These are phyloP conservation scores for Pyrrhura leucotis DNA, from an alignment of 2,797 vertebrate genomes.

Conservation along the genomic window DNA sequence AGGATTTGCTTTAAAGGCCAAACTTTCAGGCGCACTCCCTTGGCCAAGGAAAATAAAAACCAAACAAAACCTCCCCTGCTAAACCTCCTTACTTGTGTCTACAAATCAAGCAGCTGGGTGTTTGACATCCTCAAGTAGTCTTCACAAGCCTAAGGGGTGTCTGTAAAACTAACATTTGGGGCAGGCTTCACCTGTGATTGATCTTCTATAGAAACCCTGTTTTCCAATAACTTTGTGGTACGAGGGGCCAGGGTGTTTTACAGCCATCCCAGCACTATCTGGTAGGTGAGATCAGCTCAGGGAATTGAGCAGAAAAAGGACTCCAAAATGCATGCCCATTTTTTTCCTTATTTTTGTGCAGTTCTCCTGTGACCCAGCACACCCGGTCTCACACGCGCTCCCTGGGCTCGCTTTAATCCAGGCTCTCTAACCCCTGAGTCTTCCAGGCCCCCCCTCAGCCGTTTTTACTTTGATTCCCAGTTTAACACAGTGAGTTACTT, in stretches of 20 bases:
- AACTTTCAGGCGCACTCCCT: rapidly evolving
- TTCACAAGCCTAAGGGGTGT: rapidly evolving
- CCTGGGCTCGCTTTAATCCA: not conserved
- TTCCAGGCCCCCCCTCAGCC: not conserved
- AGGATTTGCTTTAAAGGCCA: not conserved
- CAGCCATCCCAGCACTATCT: not conserved
- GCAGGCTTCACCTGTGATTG: not conserved
- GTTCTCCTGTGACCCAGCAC: not conserved
- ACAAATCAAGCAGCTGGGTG: not conserved
- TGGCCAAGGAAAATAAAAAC: not conserved
- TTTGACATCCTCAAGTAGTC: rapidly evolving
- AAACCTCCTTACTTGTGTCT: not conserved
- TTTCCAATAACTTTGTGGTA: not conserved
- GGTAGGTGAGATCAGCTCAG: not conserved
- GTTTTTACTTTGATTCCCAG: not conserved
- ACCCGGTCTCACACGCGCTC: rapidly evolving
- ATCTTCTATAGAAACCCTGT: not conserved
- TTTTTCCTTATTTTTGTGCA: not conserved
- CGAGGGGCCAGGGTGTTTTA: not conserved
- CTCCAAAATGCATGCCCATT: not conserved
- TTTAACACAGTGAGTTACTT: not conserved
- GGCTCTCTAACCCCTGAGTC: not conserved
- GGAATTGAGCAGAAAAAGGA: not conserved
- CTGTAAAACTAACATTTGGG: rapidly evolving
- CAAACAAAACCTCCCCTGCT: not conserved